phyloP scores from a whole-genome alignment of 2,888 invertebrate species.

The Vandiemenella viatica region DNA sequence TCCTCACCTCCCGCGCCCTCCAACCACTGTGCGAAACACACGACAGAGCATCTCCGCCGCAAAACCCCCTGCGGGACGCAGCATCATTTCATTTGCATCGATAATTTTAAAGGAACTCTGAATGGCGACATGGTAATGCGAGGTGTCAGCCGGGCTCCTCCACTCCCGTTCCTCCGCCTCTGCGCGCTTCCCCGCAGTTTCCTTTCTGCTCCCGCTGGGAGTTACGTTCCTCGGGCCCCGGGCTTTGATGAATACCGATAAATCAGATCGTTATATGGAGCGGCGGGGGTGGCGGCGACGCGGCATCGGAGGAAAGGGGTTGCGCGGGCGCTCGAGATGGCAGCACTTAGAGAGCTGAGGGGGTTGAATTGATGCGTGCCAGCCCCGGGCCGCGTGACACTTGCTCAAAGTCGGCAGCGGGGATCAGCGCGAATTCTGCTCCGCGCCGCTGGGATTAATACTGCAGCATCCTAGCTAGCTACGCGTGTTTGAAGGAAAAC shows the following conservation, averaged over 20 bases:
- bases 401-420: too few species aligned
- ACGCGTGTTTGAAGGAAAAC: too few species aligned
- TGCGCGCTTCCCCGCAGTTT: neutral
- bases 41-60: conserved; percentile 3
- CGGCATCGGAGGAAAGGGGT: neutral
- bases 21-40: neutral
- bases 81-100: conserved; percentile 18
- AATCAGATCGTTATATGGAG: conserved; percentile 15
- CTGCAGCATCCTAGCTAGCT: too few species aligned
- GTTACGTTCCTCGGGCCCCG: neutral
- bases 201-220: neutral
- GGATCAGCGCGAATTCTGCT: too few species aligned
- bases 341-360: neutral
- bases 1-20: neutral
- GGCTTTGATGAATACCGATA: conserved; percentile 17
- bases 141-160: too few species aligned
- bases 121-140: conserved; percentile 17
- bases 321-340: neutral
- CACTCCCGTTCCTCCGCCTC: too few species aligned
- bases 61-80: conserved; percentile 8
- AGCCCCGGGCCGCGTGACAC: too few species aligned
- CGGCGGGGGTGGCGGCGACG: conserved; percentile 3
- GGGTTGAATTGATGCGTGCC: too few species aligned
- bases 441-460: too few species aligned
- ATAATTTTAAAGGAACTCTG: conserved; percentile 18